Evolutionary conservation across 2,113 vertebrate species (phyloP).

Genomic region (Hypocryptadius cinnamomeus): DNA sequence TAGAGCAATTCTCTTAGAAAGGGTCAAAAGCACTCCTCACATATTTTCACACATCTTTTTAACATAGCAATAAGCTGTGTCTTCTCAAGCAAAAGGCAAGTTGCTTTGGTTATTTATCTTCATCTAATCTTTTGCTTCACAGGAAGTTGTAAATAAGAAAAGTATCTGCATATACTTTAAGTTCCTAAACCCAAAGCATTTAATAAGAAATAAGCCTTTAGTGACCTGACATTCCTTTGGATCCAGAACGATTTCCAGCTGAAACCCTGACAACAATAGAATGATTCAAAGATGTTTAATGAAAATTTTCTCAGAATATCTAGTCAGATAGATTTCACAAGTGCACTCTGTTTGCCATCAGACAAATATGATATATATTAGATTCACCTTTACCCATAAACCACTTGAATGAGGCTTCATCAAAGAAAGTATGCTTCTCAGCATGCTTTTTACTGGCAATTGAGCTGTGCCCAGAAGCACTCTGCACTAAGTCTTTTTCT

Average conservation of each 20-base stretch:
- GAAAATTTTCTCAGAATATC: slow-evolving; percentile 13
- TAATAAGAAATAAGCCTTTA: background rate
- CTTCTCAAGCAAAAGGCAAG: background rate
- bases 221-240: background rate
- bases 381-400: slow-evolving; percentile 32
- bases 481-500: slow-evolving; percentile 30
- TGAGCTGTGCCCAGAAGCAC: slow-evolving; percentile 20
- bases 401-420: background rate
- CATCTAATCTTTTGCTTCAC: background rate
- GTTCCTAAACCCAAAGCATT: background rate
- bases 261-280: slow-evolving; percentile 4
- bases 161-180: background rate
- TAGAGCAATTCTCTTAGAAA: background rate
- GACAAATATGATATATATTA: background rate
- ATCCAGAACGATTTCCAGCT: slow-evolving; percentile 23
- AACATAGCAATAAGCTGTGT: background rate
- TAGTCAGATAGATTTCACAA: slow-evolving; percentile 36
- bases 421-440: slow-evolving; percentile 44
- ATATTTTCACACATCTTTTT: background rate
- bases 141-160: background rate
- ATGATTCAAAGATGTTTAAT: slow-evolving; percentile 9
- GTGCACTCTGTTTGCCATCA: slow-evolving; percentile 5
- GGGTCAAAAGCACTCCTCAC: background rate
- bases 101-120: background rate
- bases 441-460: slow-evolving; percentile 43